Percentiles rank a stretch among this genome's conserved stretches.
phyloP scores from a whole-genome alignment of 2,113 vertebrate genomes.

The Macaca fascicularis region DNA sequence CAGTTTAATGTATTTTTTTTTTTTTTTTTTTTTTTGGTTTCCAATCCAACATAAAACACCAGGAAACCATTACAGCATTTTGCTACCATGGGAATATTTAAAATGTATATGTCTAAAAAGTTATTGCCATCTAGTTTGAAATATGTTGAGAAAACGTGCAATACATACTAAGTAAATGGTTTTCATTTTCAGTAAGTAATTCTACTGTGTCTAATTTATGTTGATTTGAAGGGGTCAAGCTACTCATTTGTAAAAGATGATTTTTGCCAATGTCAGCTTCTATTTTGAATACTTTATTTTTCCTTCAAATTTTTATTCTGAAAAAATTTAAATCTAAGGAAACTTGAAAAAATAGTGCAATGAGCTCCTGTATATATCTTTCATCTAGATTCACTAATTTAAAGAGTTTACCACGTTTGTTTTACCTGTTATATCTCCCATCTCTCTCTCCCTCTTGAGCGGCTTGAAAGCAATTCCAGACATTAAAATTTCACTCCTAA shows the following conservation, averaged over 20 bases:
- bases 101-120: not conserved
- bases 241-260: not conserved
- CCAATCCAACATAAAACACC: not conserved
- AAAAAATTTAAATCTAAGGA: not conserved
- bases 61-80: not conserved
- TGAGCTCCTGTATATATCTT: not conserved
- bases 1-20: not conserved
- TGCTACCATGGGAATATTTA: not conserved
- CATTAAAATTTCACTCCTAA: not conserved
- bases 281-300: slow-evolving; percentile 38
- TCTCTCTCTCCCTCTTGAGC: not conserved
- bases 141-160: not conserved
- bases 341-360: not conserved
- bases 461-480: slow-evolving; percentile 13
- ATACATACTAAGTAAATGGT: not conserved
- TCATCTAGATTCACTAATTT: not conserved
- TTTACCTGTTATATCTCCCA: not conserved
- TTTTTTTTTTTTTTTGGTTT: slow-evolving; percentile 26
- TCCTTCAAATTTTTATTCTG: slow-evolving; percentile 11
- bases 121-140: slow-evolving; percentile 19
- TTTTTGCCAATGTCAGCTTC: not conserved
- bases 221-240: not conserved
- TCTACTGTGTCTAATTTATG: not conserved
- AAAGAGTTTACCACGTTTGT: not conserved
- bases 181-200: not conserved